Evolutionary conservation across 2,797 vertebrate species (phyloP), one percentile per base, ranked within the genome.

Genomic region (Lateolabrax maculatus): DNA sequence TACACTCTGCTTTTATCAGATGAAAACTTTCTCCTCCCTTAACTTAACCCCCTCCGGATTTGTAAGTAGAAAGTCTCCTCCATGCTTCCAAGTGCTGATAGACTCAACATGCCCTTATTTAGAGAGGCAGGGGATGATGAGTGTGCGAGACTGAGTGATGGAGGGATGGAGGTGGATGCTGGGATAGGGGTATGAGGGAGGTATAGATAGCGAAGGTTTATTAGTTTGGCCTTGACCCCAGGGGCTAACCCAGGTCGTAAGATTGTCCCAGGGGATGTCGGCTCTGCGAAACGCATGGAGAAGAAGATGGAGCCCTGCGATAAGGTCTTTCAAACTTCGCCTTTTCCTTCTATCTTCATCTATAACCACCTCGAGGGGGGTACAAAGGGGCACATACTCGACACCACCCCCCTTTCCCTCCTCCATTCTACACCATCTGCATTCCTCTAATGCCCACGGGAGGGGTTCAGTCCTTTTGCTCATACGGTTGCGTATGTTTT

Each of bases 91-190:
- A 81, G 75, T 57, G 73, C 81, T 64, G 69, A 90, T 53, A 94
- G 91, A 93, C 93, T 94, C 92, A 94, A 94, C 94, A 92, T 92
- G 86, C 90, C 92, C 90, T 92, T 94, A 92, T 95, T 94, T 93
- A 90, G 89, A 85, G 78, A 87, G 61, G 53, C 9, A 7, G 74
- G 56, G 60, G 75, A 44, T 51, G 86, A 77, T 39, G 78, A 82
- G 61, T 71, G 80, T 84, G 70, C 31, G 72, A 87, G 77, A 37
- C 36, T 25, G 68, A 25, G 65, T 68, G 83, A 89, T 74, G 51
- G 78, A 85, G 63, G 29, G 83, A 75, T 57, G 70, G 10, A 55
- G 62, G 70, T 39, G 62, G 41, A 36, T 36, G 65, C 41, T 64
- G 79, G 61, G 57, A 68, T 64, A 55, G 61, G 57, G 51, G 56